A percentile compares a stretch with the other conserved stretches of the same genome.
phyloP scores from a whole-genome alignment of 1,140 invertebrate genomes.

The Zaprionus nigranus region DNA sequence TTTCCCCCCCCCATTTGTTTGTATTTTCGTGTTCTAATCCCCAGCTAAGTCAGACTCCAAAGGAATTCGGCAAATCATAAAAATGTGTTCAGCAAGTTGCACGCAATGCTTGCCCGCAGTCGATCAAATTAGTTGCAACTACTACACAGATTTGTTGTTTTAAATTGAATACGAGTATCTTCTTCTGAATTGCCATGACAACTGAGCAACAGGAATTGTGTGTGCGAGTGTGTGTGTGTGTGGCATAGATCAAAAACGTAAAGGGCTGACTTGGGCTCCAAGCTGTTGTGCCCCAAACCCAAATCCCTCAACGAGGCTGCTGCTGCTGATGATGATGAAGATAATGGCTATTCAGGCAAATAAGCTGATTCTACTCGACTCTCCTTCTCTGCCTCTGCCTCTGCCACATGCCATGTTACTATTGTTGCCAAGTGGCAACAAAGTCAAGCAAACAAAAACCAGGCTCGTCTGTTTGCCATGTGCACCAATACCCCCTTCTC shows the following conservation, averaged over 20 bases:
- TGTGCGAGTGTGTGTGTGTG: constrained; percentile 49
- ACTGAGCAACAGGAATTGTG: constrained; percentile 48
- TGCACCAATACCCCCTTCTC: constrained; percentile 28
- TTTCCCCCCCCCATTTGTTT: background rate
- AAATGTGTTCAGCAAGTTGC: constrained; percentile 11
- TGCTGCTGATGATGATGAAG: constrained; percentile 58
- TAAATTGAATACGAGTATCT: constrained; percentile 68
- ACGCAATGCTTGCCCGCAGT: constrained; percentile 4
- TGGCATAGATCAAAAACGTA: constrained; percentile 74
- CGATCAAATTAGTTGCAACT: constrained; percentile 52
- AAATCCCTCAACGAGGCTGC: constrained; percentile 15
- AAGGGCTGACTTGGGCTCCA: constrained; percentile 43
- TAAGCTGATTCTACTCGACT: constrained; percentile 54
- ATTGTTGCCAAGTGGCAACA: constrained; percentile 79
- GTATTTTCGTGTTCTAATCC: constrained; percentile 39
- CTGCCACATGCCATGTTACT: constrained; percentile 57
- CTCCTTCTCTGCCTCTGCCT: background rate
- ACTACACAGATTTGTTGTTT: constrained; percentile 22
- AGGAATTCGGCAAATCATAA: constrained; percentile 37
- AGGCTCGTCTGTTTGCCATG: constrained; percentile 64
- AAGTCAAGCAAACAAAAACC: constrained; percentile 80
- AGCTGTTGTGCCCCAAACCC: constrained; percentile 21
- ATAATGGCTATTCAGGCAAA: constrained; percentile 79
- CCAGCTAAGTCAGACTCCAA: background rate
- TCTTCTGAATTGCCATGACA: constrained; percentile 57